These are phyloP conservation scores for Chloroclysta siterata DNA, from an alignment of 2,888 invertebrate genomes.

Conservation along the genomic window DNA sequence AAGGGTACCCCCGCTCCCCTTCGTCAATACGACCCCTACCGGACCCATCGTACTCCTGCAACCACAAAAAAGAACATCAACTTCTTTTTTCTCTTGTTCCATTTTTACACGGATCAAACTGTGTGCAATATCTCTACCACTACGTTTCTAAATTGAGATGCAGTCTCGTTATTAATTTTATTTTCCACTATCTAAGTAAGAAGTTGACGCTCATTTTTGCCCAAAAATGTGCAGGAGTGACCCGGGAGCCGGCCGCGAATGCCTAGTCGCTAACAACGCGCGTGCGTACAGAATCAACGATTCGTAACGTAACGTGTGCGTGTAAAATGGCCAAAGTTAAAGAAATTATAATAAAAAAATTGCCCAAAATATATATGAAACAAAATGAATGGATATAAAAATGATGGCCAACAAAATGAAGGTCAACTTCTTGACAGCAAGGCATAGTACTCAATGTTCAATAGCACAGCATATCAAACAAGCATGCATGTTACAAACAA, in stretches of 20 bases:
- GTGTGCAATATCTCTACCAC: slow-evolving; percentile 82
- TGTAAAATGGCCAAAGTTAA: slow-evolving; percentile 75
- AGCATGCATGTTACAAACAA: slow-evolving; percentile 77
- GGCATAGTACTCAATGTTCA: slow-evolving; percentile 81
- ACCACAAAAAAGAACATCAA: slow-evolving; percentile 94
- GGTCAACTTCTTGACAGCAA: slow-evolving; percentile 97
- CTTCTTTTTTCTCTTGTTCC: slow-evolving; percentile 89
- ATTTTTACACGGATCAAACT: slow-evolving; percentile 72
- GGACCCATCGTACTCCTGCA: slow-evolving; percentile 95
- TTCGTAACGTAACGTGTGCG: slow-evolving; percentile 73
- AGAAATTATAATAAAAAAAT: slow-evolving; percentile 70
- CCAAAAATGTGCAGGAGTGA: slow-evolving; percentile 86
- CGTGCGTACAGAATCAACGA: slow-evolving; percentile 72
- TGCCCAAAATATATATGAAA: slow-evolving; percentile 83
- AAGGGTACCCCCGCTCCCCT: slow-evolving; percentile 87
- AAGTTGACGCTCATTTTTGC: slow-evolving; percentile 96
- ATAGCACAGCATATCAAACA: slow-evolving; percentile 81
- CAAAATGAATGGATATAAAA: slow-evolving; percentile 87
- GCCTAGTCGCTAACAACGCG: slow-evolving; percentile 80
- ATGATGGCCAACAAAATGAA: slow-evolving; percentile 96
- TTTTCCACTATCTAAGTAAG: slow-evolving; percentile 84
- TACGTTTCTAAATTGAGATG: slow-evolving; percentile 83
- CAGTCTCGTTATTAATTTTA: slow-evolving; percentile 74
- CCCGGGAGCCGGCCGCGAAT: slow-evolving; percentile 79
- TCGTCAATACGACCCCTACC: slow-evolving; percentile 81